Evolutionary conservation across 2,113 vertebrate species (phyloP).

Genomic region (Platysteira castanea): DNA sequence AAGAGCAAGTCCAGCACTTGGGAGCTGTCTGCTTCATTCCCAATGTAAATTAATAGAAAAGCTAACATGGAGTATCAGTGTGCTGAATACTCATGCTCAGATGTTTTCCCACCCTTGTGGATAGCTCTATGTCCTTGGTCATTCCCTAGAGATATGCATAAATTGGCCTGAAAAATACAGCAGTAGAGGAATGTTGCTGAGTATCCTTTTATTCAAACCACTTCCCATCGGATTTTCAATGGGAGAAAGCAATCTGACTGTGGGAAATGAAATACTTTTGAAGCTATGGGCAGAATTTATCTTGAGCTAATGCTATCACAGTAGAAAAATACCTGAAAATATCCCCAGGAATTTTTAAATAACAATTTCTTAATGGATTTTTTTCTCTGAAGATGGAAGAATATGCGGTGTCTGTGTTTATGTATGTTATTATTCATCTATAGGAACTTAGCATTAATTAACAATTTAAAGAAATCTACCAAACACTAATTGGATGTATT

Average conservation of each 20-base stretch:
- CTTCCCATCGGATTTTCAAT: not conserved
- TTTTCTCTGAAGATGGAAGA: not conserved
- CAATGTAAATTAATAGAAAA: not conserved
- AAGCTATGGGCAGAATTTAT: not conserved
- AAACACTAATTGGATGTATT: not conserved
- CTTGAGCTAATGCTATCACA: not conserved
- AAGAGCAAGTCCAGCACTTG: not conserved
- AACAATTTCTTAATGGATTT: not conserved
- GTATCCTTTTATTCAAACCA: not conserved
- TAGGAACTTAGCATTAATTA: not conserved
- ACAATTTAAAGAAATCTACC: not conserved
- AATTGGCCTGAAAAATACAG: not conserved
- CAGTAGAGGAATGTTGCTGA: not conserved
- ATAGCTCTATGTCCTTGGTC: not conserved
- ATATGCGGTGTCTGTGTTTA: not conserved
- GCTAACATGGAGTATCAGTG: not conserved
- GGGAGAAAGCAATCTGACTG: not conserved
- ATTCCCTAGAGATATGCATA: not conserved
- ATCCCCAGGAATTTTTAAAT: not conserved
- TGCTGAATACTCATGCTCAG: not conserved
- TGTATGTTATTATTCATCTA: not conserved
- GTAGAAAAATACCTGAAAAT: constrained; percentile 41
- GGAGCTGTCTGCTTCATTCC: not conserved
- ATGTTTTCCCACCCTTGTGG: not conserved
- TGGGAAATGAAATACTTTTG: constrained; percentile 17